These are phyloP conservation scores for Lerista edwardsae DNA, from an alignment of 2,797 vertebrate species.

Conservation along the genomic window DNA sequence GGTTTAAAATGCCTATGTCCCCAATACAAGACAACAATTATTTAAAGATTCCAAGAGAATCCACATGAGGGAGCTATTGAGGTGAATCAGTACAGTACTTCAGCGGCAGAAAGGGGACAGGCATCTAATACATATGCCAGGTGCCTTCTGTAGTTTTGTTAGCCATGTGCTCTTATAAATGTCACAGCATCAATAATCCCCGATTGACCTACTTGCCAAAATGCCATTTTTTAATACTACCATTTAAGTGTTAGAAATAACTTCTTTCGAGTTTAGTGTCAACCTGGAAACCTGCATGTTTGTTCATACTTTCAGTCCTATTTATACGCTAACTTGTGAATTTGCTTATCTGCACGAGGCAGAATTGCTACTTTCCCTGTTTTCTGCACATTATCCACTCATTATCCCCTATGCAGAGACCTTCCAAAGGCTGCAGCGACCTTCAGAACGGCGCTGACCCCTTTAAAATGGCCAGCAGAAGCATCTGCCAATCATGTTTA, in stretches of 20 bases:
- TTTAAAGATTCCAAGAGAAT: neutral
- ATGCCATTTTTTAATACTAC: neutral
- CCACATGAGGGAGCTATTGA: constrained; percentile 17
- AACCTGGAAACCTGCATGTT: neutral
- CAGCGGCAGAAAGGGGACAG: neutral
- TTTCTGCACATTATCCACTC: too few relatives aligned
- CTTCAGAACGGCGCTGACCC: too few relatives aligned
- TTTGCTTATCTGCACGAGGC: too few relatives aligned
- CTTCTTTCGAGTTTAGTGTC: neutral
- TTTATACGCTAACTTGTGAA: too few relatives aligned
- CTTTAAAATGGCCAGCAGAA: too few relatives aligned
- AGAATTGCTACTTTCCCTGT: too few relatives aligned
- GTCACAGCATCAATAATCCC: neutral
- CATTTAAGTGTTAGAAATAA: neutral
- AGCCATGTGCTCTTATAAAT: neutral
- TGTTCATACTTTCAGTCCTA: neutral
- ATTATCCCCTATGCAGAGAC: too few relatives aligned
- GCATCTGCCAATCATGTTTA: too few relatives aligned
- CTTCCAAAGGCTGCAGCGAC: too few relatives aligned
- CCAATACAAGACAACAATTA: neutral
- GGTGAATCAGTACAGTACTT: neutral
- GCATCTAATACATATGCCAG: too few relatives aligned
- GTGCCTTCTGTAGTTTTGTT: neutral
- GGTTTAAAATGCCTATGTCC: neutral
- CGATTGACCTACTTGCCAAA: neutral